Base-by-base conservation (phyloP, 2,797 vertebrate species). In the Epinephelus coioides region DNA sequence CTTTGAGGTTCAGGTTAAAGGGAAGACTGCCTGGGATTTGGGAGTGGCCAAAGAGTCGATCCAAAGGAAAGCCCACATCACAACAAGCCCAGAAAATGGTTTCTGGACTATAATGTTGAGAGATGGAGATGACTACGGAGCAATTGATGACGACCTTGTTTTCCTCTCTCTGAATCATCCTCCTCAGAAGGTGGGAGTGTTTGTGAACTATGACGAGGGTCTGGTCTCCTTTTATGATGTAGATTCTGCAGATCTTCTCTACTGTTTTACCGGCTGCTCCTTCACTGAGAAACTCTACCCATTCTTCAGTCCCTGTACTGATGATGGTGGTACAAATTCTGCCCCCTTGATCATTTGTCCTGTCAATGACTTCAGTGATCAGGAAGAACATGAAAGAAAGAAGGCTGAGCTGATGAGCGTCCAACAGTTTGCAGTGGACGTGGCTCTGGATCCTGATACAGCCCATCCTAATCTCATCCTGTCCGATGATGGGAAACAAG, bases 361-460 rank as follows among this genome's bases (percentile, higher is more conserved):
- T 11, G 10, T 34, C 34, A 34, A 2, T 34, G 34, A 34, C 34
- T 34, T 34, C 34, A 34, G 7, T 15, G 23, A 5, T 3, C 27
- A 57, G 27, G 34, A 2, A 57, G 17, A 57, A 34, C 18, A 34
- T 34, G 4, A 34, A 34, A 34, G 18, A 34, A 34, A 34, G 10
- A 57, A 34, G 55, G 43, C 40, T 0, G 62, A 78, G 71, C 21
- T 55, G 23, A 60, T 10, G 2, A 54, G 2, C 4, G 0, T 85
- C 54, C 71, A 10, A 15, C 46, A 38, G 56, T 47, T 8, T 21
- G 65, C 34, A 0, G 30, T 17, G 46, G 61, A 78, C 0, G 62
- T 85, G 23, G 50, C 57, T 21, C 61, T 85, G 70, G 70, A 85
- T 63, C 65, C 71, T 0, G 40, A 68, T 0, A 78, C 79, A 3